These are phyloP conservation scores for Amniataba percoides DNA, from an alignment of 2,797 vertebrate genomes.

Conservation along the genomic window DNA sequence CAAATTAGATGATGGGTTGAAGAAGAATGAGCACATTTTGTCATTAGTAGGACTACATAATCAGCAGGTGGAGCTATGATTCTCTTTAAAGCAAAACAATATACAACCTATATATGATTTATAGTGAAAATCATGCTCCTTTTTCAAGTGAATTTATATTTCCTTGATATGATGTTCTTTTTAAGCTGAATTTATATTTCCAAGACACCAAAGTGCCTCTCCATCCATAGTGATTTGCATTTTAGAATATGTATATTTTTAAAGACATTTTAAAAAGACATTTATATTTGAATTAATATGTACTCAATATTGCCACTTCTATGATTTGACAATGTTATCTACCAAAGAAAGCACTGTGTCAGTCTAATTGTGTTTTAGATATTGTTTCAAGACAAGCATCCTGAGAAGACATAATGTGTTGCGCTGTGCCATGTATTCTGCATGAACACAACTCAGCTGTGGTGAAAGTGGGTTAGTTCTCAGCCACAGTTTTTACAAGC, in stretches of 20 bases:
- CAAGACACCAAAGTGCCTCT: neutral
- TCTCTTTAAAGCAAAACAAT: slow-evolving; percentile 5
- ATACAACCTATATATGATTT: neutral
- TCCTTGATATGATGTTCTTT: neutral
- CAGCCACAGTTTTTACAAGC: neutral
- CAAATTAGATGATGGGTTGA: neutral
- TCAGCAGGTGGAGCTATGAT: slow-evolving; percentile 15
- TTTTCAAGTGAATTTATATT: slow-evolving; percentile 3
- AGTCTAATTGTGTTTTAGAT: too few relatives aligned
- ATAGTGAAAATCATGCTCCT: neutral
- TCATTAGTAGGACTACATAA: neutral
- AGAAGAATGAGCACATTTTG: neutral
- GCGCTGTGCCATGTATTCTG: neutral
- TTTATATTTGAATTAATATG: neutral
- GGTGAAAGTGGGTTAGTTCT: neutral
- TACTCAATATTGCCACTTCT: neutral
- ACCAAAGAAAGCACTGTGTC: too few relatives aligned
- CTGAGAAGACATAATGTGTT: neutral
- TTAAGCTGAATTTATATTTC: slow-evolving; percentile 3
- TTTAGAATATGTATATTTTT: neutral
- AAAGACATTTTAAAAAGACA: too few relatives aligned
- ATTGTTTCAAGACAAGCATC: neutral
- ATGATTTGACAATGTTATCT: too few relatives aligned
- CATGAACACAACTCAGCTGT: neutral
- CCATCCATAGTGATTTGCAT: neutral